These are phyloP conservation scores for Porites divaricata DNA, from an alignment of 92 coral and sea anemone genomes.

Conservation along the genomic window DNA sequence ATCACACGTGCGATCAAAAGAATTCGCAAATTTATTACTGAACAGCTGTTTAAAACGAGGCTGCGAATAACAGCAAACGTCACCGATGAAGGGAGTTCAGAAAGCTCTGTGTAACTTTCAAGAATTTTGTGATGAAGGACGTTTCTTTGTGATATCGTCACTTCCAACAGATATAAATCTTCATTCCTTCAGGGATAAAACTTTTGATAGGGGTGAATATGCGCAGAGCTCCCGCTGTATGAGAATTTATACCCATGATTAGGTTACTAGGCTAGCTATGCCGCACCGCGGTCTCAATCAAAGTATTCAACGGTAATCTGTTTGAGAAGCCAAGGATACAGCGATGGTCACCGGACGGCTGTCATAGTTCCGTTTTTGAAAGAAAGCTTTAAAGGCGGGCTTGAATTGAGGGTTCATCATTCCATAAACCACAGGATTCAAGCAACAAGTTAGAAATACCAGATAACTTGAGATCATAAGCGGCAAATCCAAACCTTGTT, in stretches of 20 bases:
- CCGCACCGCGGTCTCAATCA: too few relatives aligned
- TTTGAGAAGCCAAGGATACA: neutral
- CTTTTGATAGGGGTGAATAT: too few relatives aligned
- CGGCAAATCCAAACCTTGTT: neutral
- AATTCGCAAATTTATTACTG: constrained; percentile 13
- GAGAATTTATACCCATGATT: too few relatives aligned
- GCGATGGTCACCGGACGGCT: neutral
- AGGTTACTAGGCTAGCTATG: too few relatives aligned
- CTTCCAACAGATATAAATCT: too few relatives aligned
- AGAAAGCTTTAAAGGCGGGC: constrained; percentile 43
- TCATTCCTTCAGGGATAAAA: too few relatives aligned
- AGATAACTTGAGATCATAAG: constrained; percentile 40
- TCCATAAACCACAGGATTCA: constrained; percentile 61
- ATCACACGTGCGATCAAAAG: constrained; percentile 47
- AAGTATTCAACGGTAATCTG: neutral
- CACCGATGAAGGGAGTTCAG: too few relatives aligned
- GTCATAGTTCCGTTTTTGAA: neutral
- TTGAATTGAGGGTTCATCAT: constrained; percentile 66
- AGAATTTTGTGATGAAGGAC: too few relatives aligned
- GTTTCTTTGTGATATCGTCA: too few relatives aligned
- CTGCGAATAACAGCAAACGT: too few relatives aligned
- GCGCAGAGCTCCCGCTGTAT: too few relatives aligned
- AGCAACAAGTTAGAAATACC: constrained; percentile 38
- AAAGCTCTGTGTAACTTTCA: too few relatives aligned
- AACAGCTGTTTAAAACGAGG: neutral